Conservation (phyloP, 23 tunicate species). For the Trididemnum miniatum region DNA sequence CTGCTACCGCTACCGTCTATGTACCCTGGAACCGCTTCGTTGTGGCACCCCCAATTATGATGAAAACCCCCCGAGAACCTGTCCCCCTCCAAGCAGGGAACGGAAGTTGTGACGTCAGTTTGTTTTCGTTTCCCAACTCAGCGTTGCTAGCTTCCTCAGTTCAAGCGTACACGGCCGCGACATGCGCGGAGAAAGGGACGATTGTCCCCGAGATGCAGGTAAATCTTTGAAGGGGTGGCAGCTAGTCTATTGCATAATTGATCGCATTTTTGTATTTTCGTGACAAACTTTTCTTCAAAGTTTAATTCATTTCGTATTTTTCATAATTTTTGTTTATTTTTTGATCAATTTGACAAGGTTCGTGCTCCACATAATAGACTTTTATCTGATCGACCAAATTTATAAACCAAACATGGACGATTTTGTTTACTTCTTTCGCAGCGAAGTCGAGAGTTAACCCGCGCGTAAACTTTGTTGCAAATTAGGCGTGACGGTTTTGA, state of each 20-base stretch:
- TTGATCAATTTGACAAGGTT: too few species aligned
- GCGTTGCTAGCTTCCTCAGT: constrained; percentile 51
- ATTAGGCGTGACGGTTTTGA: constrained; percentile 1
- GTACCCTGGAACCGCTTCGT: constrained; percentile 80
- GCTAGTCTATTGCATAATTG: too few species aligned
- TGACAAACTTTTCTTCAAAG: too few species aligned
- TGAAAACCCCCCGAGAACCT: constrained; percentile 72
- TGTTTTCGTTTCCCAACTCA: constrained; percentile 45
- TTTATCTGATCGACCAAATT: too few species aligned
- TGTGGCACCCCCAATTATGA: constrained; percentile 45
- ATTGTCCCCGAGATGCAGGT: constrained; percentile 89
- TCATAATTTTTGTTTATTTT: too few species aligned
- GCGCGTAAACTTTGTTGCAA: background rate
- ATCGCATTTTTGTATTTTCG: too few species aligned
- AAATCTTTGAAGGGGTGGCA: too few species aligned
- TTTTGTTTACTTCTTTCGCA: too few species aligned
- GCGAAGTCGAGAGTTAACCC: too few species aligned
- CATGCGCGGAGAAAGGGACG: constrained; percentile 76
- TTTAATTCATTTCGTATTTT: too few species aligned
- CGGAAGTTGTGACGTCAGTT: constrained; percentile 67
- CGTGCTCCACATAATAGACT: too few species aligned
- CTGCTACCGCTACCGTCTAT: constrained; percentile 37
- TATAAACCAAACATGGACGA: too few species aligned
- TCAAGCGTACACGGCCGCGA: constrained; percentile 66
- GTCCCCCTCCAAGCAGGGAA: background rate